Evolutionary conservation across 1,140 invertebrate genomes (phyloP).

Genomic region (Dolichoris vasculosae): DNA sequence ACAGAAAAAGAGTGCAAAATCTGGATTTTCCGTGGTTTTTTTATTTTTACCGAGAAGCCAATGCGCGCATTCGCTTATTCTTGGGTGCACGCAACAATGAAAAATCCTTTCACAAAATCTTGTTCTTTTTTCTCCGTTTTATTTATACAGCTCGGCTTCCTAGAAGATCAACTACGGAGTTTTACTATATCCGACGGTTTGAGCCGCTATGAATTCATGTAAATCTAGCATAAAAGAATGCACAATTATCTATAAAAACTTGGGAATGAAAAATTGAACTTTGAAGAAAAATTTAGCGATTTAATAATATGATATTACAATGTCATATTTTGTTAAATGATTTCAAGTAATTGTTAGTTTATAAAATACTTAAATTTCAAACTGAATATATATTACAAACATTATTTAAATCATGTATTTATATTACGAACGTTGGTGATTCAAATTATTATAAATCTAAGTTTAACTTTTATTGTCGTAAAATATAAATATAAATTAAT

Average conservation of each 20-base stretch:
- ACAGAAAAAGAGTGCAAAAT: neutral
- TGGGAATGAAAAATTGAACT: no score
- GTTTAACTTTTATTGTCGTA: no score
- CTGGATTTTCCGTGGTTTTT: neutral
- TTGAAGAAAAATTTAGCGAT: no score
- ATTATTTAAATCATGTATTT: no score
- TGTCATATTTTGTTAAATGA: no score
- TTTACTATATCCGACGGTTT: neutral
- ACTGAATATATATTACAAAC: no score
- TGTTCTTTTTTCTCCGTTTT: neutral
- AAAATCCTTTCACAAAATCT: neutral
- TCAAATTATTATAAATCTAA: no score
- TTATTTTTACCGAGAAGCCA: slow-evolving; percentile 23
- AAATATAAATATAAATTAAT: no score
- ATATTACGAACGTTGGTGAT: no score
- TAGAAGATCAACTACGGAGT: slow-evolving; percentile 12
- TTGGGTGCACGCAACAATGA: neutral
- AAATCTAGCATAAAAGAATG: neutral
- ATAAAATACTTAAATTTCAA: no score
- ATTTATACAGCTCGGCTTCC: neutral
- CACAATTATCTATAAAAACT: neutral
- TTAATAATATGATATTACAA: no score
- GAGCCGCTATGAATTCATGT: neutral
- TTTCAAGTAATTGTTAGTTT: no score
- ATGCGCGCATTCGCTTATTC: neutral